Evolutionary conservation across 2,797 vertebrate genomes (phyloP).

Genomic region (Phoebastria nigripes): DNA sequence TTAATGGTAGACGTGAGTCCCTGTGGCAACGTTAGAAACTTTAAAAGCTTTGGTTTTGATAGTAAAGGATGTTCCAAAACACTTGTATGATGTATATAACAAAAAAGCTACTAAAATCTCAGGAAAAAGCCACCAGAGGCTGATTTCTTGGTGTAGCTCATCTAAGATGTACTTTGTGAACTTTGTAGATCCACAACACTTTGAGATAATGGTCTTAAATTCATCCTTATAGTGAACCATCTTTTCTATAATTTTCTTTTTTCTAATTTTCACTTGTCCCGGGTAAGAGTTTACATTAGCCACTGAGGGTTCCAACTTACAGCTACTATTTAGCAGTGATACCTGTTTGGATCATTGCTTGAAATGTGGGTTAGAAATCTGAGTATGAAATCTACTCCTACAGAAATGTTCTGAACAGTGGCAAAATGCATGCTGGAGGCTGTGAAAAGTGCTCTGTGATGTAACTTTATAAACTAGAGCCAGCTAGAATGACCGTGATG

Average conservation of each 20-base stretch:
- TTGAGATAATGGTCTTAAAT: background rate
- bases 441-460: background rate
- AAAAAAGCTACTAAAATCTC: slow-evolving; percentile 22
- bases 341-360: background rate
- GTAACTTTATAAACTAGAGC: background rate
- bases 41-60: slow-evolving; percentile 47
- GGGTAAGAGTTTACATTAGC: background rate
- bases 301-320: background rate
- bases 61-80: slow-evolving; percentile 18
- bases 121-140: background rate
- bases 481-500: background rate
- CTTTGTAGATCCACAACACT: background rate
- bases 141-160: background rate
- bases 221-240: background rate
- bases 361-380: background rate
- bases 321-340: background rate
- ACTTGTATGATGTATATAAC: background rate
- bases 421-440: background rate
- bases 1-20: slow-evolving; percentile 1
- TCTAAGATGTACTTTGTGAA: background rate
- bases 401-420: background rate
- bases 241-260: background rate
- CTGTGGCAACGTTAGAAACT: slow-evolving; percentile 3
- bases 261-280: background rate
- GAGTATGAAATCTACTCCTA: background rate